phyloP scores from a whole-genome alignment of 2,113 vertebrate genomes.

The Mastomys coucha region DNA sequence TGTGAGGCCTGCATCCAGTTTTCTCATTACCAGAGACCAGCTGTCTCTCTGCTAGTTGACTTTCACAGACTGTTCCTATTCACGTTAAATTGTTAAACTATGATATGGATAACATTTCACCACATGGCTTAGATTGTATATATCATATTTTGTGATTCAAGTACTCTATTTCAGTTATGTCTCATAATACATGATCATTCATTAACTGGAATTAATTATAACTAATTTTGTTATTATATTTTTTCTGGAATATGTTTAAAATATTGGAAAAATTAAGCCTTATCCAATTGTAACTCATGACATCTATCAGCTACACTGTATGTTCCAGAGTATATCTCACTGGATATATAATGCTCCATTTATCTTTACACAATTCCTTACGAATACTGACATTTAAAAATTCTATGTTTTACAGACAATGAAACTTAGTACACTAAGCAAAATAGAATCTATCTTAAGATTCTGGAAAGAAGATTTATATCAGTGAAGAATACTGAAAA shows the following conservation, averaged over 20 bases:
- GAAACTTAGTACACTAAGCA: not conserved
- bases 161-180: not conserved
- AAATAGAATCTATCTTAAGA: constrained; percentile 29
- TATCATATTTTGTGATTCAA: not conserved
- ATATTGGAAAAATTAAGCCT: constrained; percentile 14
- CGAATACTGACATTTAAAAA: not conserved
- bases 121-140: not conserved
- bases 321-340: not conserved
- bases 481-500: constrained; percentile 47
- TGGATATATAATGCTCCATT: not conserved
- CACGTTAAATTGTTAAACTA: constrained; percentile 39
- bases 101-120: not conserved
- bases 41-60: not conserved
- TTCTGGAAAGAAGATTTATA: not conserved
- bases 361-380: not conserved
- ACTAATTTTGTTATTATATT: not conserved
- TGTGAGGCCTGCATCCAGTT: not conserved
- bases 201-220: not conserved
- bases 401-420: not conserved
- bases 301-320: not conserved
- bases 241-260: not conserved
- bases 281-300: constrained; percentile 5
- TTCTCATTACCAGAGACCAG: not conserved
- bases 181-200: not conserved
- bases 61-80: not conserved